Evolutionary conservation across 2,797 vertebrate species (phyloP).

Genomic region (Potorous gilbertii): DNA sequence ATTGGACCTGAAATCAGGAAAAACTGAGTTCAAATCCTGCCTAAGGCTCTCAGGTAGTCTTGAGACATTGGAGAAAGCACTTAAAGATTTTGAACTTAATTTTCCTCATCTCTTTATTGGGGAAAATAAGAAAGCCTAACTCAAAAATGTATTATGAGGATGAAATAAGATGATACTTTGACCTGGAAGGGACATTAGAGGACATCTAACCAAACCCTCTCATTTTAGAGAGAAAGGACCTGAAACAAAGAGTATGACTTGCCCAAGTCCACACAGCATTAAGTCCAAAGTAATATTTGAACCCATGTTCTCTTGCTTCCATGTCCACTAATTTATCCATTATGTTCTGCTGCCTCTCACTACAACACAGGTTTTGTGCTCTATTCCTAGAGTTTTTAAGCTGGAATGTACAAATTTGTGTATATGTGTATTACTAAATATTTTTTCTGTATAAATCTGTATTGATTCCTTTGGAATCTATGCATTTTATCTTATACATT

Average conservation of each 20-base stretch:
- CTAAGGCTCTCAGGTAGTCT: too few species aligned
- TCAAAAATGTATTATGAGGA: too few species aligned
- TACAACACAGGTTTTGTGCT: not conserved
- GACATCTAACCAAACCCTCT: not conserved
- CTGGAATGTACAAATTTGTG: not conserved
- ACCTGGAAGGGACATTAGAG: not conserved
- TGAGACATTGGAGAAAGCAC: too few species aligned
- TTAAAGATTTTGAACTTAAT: too few species aligned
- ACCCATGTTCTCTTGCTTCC: not conserved
- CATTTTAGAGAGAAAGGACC: not conserved
- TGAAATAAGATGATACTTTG: not conserved
- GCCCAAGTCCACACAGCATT: not conserved
- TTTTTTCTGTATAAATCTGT: not conserved
- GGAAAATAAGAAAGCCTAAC: too few species aligned
- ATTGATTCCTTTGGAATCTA: not conserved
- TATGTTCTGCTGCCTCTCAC: not conserved
- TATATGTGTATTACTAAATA: not conserved
- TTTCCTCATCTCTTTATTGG: too few species aligned
- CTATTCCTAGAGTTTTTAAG: not conserved
- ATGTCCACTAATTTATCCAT: not conserved
- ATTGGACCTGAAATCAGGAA: too few species aligned
- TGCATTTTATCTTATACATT: not conserved
- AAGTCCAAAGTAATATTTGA: not conserved
- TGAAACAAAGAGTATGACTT: not conserved
- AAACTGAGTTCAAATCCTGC: too few species aligned